Conservation (phyloP, 2,113 vertebrate genomes). For the Willisornis vidua region DNA sequence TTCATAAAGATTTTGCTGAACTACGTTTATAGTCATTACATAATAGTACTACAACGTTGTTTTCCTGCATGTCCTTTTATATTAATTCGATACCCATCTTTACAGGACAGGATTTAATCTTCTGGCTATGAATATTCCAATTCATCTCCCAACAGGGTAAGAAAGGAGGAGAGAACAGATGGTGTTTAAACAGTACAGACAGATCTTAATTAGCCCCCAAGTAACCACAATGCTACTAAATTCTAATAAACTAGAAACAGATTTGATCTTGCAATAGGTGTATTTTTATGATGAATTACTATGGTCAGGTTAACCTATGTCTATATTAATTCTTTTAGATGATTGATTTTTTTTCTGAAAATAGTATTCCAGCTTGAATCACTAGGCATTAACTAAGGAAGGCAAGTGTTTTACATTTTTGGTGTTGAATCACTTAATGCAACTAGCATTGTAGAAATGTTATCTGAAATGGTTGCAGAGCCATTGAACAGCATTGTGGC, state of each 20-base stretch:
- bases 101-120: background rate
- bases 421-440: background rate
- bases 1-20: background rate
- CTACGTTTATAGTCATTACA: background rate
- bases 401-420: background rate
- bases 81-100: background rate
- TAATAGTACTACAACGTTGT: background rate
- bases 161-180: background rate
- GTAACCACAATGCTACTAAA: background rate
- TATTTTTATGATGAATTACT: background rate
- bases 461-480: background rate
- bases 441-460: background rate
- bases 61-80: background rate
- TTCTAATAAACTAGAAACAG: background rate
- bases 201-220: constrained; percentile 11
- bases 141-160: background rate
- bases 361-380: background rate
- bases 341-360: background rate
- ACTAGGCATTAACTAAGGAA: background rate
- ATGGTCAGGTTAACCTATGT: background rate
- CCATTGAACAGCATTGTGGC: background rate
- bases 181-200: background rate
- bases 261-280: background rate
- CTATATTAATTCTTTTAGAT: background rate
- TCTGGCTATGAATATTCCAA: background rate